Percentiles rank a stretch among this genome's conserved stretches.
These are phyloP conservation scores for Siniperca knerii DNA, from an alignment of 2,113 vertebrate species.

Conservation along the genomic window DNA sequence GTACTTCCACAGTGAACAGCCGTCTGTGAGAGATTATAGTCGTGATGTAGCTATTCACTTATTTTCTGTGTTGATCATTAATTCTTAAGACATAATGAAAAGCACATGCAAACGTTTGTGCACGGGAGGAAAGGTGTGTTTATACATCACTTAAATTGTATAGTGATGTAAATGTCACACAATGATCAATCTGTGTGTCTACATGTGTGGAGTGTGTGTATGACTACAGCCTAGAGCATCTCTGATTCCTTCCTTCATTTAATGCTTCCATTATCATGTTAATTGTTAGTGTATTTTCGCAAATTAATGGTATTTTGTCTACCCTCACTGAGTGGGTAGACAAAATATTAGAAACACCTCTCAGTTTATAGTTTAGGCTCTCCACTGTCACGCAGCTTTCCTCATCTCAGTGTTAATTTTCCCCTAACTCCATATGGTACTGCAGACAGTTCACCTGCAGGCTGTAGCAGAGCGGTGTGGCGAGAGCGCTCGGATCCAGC, in stretches of 20 bases:
- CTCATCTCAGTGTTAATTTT: conserved; percentile 98
- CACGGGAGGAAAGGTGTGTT: conserved; percentile 25
- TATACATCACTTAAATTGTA: conserved; percentile 36
- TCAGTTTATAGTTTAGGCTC: conserved; percentile 47
- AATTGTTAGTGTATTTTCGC: conserved; percentile 90
- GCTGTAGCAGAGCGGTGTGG: conserved; percentile 91
- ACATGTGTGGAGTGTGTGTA: conserved; percentile 68
- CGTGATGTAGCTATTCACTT: not conserved
- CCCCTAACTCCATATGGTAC: conserved; percentile 98
- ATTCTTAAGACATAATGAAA: conserved; percentile 1
- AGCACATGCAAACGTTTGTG: not conserved
- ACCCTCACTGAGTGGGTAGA: not conserved
- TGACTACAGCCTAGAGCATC: conserved; percentile 85
- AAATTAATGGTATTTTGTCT: conserved; percentile 83
- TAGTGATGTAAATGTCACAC: conserved; percentile 22
- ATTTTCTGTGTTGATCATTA: not conserved
- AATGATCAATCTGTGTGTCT: conserved; percentile 4
- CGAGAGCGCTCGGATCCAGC: conserved; percentile 71
- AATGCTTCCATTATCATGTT: conserved; percentile 92
- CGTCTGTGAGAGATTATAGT: conserved; percentile 13
- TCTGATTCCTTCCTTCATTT: conserved; percentile 90
- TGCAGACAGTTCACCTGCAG: conserved; percentile 99
- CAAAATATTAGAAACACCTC: conserved; percentile 41
- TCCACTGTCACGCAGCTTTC: conserved; percentile 88
- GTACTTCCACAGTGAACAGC: not conserved